Base-by-base conservation (phyloP, 2,113 vertebrate species). In the Mastomys coucha region DNA sequence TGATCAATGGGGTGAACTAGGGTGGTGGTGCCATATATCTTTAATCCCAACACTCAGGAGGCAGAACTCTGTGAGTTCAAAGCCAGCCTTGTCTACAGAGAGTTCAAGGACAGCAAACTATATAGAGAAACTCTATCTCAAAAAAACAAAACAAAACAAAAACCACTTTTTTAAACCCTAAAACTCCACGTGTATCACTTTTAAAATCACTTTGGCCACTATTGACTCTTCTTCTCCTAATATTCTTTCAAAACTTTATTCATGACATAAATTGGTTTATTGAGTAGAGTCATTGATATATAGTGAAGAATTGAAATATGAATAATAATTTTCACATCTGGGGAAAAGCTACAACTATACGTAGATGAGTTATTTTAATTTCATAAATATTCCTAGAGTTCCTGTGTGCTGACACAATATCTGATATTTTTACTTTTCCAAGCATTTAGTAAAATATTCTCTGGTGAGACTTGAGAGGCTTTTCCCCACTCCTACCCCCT, bases 341-440 rank as follows among this genome's bases (percentile, higher is more conserved):
- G 45, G 33, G 93, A 89, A 77, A 56, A 91, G 67, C 16, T 7
- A 60, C 10, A 89, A 73, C 60, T 45, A 89, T 91, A 73, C 84
- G 73, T 65, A 91, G 90, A 28, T 49, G 22, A 80, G 87, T 93
- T 81, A 17, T 49, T 75, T 94, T 86, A 39, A 81, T 45, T 82
- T 89, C 65, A 76, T 51, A 96, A 76, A 75, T 86, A 92, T 60
- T 60, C 28, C 70, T 81, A 88, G 60, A 96, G 91, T 73, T 86
- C 60, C 45, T 93, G 2, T 78, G 56, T 92, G 63, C 58, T 75
- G n/a, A 85, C 26, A 91, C 14, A 89, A 39, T 26, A 88, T 67
- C 88, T 94, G 78, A 53, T 80, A 81, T 49, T 95, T 96, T 91
- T 51, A 17, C 72, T 92, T 95, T 88, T 76, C 7, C 16, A 96